These are phyloP conservation scores for Bimastos eiseni DNA, from an alignment of 2,888 invertebrate genomes.

Conservation along the genomic window DNA sequence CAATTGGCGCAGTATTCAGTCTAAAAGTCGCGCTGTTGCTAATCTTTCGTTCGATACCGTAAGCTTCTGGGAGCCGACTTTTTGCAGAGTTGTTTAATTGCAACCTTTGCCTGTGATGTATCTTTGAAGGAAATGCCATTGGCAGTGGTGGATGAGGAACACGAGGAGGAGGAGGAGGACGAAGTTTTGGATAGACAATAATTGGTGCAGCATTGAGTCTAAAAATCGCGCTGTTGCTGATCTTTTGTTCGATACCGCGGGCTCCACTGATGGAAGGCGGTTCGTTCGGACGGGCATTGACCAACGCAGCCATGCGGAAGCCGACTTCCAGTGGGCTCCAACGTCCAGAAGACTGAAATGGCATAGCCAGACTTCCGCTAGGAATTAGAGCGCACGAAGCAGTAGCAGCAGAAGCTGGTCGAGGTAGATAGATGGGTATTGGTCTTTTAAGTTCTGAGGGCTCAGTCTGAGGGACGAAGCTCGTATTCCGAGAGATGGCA, in stretches of 20 bases:
- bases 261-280: background rate
- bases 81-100: background rate
- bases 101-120: background rate
- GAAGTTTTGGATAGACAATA: background rate
- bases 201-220: background rate
- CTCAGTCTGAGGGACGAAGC: background rate
- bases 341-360: background rate
- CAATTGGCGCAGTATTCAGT: too few species aligned
- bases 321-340: background rate
- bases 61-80: background rate
- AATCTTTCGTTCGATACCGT: too few species aligned
- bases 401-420: background rate
- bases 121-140: background rate
- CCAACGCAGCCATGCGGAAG: background rate
- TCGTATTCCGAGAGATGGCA: background rate
- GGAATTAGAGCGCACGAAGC: background rate
- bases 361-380: background rate
- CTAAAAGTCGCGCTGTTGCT: too few species aligned
- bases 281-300: background rate
- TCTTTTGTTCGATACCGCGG: background rate
- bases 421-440: background rate
- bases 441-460: background rate
- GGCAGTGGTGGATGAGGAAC: too few species aligned
- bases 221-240: background rate
- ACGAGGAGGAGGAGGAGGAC: background rate